phyloP scores from a whole-genome alignment of 1,140 invertebrate species.

The Drosophila lowei region DNA sequence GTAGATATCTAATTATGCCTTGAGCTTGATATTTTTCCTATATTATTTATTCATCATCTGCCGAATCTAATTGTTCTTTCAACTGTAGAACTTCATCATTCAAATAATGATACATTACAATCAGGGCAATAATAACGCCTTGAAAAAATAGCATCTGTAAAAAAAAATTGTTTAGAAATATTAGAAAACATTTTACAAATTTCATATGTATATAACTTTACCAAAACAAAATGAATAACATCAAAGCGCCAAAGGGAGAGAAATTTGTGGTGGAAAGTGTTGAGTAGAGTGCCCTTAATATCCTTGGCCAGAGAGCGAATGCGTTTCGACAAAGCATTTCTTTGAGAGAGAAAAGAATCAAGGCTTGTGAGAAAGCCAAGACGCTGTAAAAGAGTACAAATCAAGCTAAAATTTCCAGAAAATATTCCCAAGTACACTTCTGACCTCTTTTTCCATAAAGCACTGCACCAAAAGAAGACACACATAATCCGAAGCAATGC shows the following conservation, averaged over 20 bases:
- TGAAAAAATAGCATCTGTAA: slow-evolving; percentile 47
- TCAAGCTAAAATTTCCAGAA: neutral
- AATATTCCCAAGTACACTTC: neutral
- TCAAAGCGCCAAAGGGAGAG: slow-evolving; percentile 37
- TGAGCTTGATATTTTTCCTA: neutral
- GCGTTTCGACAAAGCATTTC: slow-evolving; percentile 11
- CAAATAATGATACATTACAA: slow-evolving; percentile 57
- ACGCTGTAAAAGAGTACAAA: slow-evolving; percentile 20
- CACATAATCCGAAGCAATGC: slow-evolving; percentile 64
- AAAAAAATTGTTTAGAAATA: neutral
- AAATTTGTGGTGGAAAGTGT: slow-evolving; percentile 30
- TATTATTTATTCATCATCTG: slow-evolving; percentile 43
- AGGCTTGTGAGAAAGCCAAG: slow-evolving; percentile 19
- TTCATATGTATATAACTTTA: slow-evolving; percentile 4
- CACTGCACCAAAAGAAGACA: slow-evolving; percentile 43
- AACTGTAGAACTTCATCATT: slow-evolving; percentile 59
- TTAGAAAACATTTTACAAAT: neutral
- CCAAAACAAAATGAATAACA: slow-evolving; percentile 36
- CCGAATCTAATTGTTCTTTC: slow-evolving; percentile 43
- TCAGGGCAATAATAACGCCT: slow-evolving; percentile 39
- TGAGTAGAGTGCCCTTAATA: slow-evolving; percentile 26
- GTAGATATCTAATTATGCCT: neutral
- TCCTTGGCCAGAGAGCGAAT: slow-evolving; percentile 40
- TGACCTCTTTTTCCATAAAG: slow-evolving; percentile 52
- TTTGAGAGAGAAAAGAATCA: slow-evolving; percentile 7